Evolutionary conservation across 53 echinoderm and acorn worm genomes (phyloP).

Genomic region (Henricia sp.): DNA sequence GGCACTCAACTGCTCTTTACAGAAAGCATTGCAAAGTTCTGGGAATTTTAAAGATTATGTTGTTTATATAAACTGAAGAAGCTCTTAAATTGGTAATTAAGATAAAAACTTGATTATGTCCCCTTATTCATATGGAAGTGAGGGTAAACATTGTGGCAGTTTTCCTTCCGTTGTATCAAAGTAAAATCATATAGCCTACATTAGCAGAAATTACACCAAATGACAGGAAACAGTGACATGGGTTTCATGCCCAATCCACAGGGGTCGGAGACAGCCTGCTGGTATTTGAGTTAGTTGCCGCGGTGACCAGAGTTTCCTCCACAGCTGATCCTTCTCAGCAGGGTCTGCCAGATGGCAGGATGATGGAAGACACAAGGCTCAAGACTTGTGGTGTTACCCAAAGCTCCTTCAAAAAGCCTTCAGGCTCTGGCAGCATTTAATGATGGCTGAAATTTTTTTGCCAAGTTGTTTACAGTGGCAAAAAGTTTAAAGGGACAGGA

Average conservation of each 20-base stretch:
- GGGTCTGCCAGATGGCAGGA: conserved; percentile 10
- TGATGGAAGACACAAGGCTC: conserved; percentile 5
- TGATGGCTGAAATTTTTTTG: not conserved
- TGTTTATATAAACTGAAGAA: too few relatives aligned
- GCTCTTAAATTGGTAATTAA: not conserved
- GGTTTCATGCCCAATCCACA: not conserved
- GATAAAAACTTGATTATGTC: not conserved
- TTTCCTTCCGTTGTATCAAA: too few relatives aligned
- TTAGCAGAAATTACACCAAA: too few relatives aligned
- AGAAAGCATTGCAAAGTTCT: not conserved
- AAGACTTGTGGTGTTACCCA: not conserved
- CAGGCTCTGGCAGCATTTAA: conserved; percentile 51
- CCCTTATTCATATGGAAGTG: too few relatives aligned
- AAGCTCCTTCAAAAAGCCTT: conserved; percentile 36
- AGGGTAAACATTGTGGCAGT: too few relatives aligned
- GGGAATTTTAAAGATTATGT: too few relatives aligned
- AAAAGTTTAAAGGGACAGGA: conserved; percentile 16
- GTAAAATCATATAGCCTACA: too few relatives aligned
- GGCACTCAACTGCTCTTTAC: conserved; percentile 13
- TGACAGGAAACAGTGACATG: conserved; percentile 30
- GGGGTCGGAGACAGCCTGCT: conserved; percentile 41
- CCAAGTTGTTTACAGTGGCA: conserved; percentile 28
- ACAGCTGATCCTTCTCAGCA: conserved; percentile 62
- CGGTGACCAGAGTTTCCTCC: conserved; percentile 38
- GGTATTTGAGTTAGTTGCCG: conserved; percentile 62